A percentile compares a stretch with the other conserved stretches of the same genome.
phyloP scores from a whole-genome alignment of 2,888 invertebrate species.

The Stramonita haemastoma region DNA sequence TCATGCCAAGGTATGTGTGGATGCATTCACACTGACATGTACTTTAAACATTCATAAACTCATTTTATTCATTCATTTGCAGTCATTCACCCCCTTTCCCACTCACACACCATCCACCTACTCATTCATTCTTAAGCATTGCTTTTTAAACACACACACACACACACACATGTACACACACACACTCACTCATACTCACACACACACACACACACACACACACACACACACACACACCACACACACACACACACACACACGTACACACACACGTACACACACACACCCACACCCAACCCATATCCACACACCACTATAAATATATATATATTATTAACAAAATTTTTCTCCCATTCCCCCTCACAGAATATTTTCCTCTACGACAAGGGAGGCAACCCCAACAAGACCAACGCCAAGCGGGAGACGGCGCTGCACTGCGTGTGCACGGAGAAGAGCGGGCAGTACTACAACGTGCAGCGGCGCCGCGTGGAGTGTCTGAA shows the following conservation, averaged over 20 bases:
- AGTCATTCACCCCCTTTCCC: too few species aligned
- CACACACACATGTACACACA: neutral
- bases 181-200: too few species aligned
- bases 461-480: slow-evolving; percentile 69
- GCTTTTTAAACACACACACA: neutral
- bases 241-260: neutral
- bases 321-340: neutral
- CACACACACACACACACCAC: neutral
- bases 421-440: slow-evolving; percentile 83
- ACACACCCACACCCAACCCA: neutral
- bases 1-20: too few species aligned
- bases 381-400: slow-evolving; percentile 84
- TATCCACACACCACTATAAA: neutral
- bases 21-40: too few species aligned
- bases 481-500: slow-evolving; percentile 82
- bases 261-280: neutral
- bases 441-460: slow-evolving; percentile 77
- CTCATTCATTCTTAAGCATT: too few species aligned
- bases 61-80: too few species aligned
- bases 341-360: too few species aligned
- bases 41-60: too few species aligned
- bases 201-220: neutral
- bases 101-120: too few species aligned
- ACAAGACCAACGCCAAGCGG: slow-evolving; percentile 83
- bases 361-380: slow-evolving; percentile 81